These are phyloP conservation scores for Lophotis ruficrista DNA, from an alignment of 2,113 vertebrate genomes.

Conservation along the genomic window DNA sequence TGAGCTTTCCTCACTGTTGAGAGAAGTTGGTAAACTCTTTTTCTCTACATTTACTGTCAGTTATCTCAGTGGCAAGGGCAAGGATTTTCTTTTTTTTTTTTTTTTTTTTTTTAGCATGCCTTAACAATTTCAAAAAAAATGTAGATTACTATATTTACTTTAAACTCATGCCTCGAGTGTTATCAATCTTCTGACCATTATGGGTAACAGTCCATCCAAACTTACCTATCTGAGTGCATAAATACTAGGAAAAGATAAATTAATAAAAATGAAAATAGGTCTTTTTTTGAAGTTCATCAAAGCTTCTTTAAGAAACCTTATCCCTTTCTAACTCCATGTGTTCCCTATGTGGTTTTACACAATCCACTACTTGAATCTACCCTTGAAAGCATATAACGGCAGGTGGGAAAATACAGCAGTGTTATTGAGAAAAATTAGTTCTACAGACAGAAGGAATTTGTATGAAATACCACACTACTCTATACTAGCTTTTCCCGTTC, in stretches of 20 bases:
- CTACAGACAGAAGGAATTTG: background rate
- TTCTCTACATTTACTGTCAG: background rate
- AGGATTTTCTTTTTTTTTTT: background rate
- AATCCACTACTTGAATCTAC: background rate
- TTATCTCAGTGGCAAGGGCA: background rate
- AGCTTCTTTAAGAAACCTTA: background rate
- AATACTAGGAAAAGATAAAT: background rate
- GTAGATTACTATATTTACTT: background rate
- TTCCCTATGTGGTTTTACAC: background rate
- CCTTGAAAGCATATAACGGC: background rate
- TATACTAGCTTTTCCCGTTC: background rate
- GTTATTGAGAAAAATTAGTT: constrained; percentile 20
- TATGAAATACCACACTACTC: background rate
- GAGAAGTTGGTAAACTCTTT: background rate
- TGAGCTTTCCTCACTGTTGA: background rate
- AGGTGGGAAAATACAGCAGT: background rate
- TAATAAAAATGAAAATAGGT: background rate
- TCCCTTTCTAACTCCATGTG: background rate
- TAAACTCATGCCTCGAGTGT: background rate
- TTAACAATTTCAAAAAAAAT: background rate
- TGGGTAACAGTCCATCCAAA: background rate
- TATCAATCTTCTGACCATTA: background rate
- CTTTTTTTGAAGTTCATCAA: background rate
- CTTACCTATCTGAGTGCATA: background rate
- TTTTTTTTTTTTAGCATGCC: background rate